These are phyloP conservation scores for Sialia sialis DNA, from an alignment of 2,113 vertebrate species.

Conservation along the genomic window DNA sequence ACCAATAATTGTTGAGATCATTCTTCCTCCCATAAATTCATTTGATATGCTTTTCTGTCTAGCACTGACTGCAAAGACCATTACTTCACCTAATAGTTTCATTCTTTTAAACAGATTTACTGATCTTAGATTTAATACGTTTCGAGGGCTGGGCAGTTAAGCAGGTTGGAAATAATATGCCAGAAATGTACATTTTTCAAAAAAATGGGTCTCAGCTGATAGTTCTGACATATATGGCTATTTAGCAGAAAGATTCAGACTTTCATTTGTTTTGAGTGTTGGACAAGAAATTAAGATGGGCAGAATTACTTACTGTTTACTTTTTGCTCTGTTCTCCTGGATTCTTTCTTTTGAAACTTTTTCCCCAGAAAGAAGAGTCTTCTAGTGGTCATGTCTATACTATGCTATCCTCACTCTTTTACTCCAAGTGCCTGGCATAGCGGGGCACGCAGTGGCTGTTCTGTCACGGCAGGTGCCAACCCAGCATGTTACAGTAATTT, in stretches of 20 bases:
- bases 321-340: background rate
- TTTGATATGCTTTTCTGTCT: background rate
- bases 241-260: background rate
- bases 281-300: background rate
- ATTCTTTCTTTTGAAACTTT: background rate
- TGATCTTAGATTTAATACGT: background rate
- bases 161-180: background rate
- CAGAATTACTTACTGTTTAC: background rate
- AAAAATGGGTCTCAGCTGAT: background rate
- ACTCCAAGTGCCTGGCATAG: background rate
- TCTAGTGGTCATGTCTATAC: background rate
- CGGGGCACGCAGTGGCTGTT: background rate
- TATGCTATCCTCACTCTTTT: background rate
- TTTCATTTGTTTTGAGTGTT: background rate
- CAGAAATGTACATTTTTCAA: constrained; percentile 9
- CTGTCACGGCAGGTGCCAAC: background rate
- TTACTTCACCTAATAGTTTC: constrained; percentile 2
- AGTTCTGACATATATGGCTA: background rate
- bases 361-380: background rate
- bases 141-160: background rate
- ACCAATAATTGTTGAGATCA: background rate
- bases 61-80: background rate
- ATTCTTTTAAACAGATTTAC: constrained; percentile 4
- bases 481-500: background rate
- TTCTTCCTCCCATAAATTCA: constrained; percentile 2